Evolutionary conservation across 2,797 vertebrate genomes (phyloP), one percentile per base, ranked within the genome.

Genomic region (Sitta carolinensis): DNA sequence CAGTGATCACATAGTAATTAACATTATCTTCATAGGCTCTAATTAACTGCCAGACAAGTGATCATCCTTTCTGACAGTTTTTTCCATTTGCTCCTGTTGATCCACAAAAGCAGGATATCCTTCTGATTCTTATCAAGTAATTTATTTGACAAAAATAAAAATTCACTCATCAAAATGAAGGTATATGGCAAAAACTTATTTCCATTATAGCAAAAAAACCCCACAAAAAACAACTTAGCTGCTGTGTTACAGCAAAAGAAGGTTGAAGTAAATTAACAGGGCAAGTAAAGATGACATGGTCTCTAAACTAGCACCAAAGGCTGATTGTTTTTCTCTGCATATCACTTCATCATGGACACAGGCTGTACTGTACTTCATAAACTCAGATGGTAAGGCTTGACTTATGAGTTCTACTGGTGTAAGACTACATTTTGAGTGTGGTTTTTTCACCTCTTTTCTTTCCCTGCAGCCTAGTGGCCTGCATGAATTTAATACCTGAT

Each of bases 401-500:
- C 13, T 36, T 55, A n/a, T 0, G 19, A 50, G 14, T n/a, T 75
- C 81, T 54, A 61, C 12, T 61, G 27, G 15, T 50, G 20, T 25
- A 32, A 91, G 84, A 51, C 80, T 69, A 15, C 7, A 30, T 78
- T 81, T 47, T 74, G 11, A 18, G 7, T 47, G 54, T 9, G 16
- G 2, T 7, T 43, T 55, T 27, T 16, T 6, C 2, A 14, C n/a
- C 3, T 14, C 5, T 16, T 9, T 10, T 2, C 11, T 51, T 13
- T 13, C 3, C 15, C 20, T 74, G 40, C 32, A 61, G 47, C 55
- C 21, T 51, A n/a, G 16, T 62, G 58, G 79, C 47, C 75, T 83
- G 50, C 73, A 42, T 72, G 62, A 80, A 62, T 94, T 91, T 83
- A 92, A 36, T 94, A 95, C 69, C 82, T 91, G 77, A 69, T 89